Evolutionary conservation across 2,888 invertebrate species (phyloP).

Genomic region (Nematopogon swammerdamellus): DNA sequence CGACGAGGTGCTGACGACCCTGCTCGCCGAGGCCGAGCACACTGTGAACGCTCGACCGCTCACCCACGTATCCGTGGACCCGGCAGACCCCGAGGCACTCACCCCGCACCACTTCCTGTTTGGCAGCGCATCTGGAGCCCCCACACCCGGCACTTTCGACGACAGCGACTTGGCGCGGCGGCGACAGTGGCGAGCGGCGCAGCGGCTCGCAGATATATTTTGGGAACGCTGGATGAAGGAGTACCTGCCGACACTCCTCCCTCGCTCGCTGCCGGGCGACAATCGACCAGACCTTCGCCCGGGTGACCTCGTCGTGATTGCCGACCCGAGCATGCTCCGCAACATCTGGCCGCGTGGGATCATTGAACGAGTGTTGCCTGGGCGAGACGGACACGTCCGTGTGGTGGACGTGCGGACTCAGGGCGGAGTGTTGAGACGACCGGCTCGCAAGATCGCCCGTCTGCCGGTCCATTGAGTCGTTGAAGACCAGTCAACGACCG

Average conservation of each 20-base stretch:
- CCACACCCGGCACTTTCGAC: constrained; percentile 9
- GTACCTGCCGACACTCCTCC: constrained; percentile 13
- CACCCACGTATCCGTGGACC: not conserved
- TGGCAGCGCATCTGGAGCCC: constrained; percentile 5
- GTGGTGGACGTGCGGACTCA: not conserved
- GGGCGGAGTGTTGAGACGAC: not conserved
- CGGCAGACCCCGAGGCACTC: constrained; percentile 13
- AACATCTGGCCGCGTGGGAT: not conserved
- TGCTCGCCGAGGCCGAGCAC: constrained; percentile 11
- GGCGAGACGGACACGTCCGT: constrained; percentile 1
- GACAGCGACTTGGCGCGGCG: constrained; percentile 6
- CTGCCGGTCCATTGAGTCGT: not conserved
- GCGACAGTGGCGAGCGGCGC: not conserved
- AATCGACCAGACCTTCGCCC: not conserved
- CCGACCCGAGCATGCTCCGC: not conserved
- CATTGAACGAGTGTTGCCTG: constrained; percentile 1
- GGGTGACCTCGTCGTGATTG: constrained; percentile 1
- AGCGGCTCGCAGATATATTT: constrained; percentile 7
- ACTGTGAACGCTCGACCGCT: constrained; percentile 7
- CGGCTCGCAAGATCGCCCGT: not conserved
- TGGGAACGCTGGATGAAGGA: constrained; percentile 16
- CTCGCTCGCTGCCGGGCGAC: not conserved
- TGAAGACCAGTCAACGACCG: not conserved
- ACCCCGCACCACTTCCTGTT: constrained; percentile 17
- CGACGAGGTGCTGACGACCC: constrained; percentile 10